phyloP scores from a whole-genome alignment of 2,888 invertebrate genomes.

The Callimorpha dominula region DNA sequence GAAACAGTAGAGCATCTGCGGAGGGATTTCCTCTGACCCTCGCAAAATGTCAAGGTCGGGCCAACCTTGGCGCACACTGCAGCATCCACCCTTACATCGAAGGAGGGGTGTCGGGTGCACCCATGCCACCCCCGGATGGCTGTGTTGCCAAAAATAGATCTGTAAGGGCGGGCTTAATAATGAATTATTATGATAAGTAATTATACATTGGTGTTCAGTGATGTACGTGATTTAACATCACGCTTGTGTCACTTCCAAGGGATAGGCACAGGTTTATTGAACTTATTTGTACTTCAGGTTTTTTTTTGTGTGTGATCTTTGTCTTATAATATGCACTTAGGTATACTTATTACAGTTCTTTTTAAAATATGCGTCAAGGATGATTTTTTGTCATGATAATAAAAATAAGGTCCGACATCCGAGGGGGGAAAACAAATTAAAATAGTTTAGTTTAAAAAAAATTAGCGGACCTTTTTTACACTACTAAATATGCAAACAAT shows the following conservation, averaged over 20 bases:
- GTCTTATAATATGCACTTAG: too few species aligned
- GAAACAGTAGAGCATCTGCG: slow-evolving; percentile 1
- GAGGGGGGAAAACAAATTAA: too few species aligned
- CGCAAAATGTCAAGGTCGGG: slow-evolving; percentile 61
- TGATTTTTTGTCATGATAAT: neutral
- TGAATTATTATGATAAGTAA: neutral
- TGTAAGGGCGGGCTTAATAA: slow-evolving; percentile 13
- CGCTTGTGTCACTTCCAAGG: neutral
- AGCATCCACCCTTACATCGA: slow-evolving; percentile 52
- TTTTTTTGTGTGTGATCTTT: too few species aligned
- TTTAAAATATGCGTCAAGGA: too few species aligned
- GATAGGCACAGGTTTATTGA: neutral
- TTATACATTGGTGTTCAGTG: neutral
- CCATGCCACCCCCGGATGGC: slow-evolving; percentile 6
- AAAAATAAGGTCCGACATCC: neutral
- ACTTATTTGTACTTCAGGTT: neutral
- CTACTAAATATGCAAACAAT: too few species aligned
- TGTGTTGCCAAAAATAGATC: slow-evolving; percentile 40
- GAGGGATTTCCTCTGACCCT: slow-evolving; percentile 37
- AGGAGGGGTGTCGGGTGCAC: neutral
- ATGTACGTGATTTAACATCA: neutral
- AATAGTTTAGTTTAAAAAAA: too few species aligned
- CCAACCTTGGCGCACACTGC: slow-evolving; percentile 60
- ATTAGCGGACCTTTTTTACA: too few species aligned
- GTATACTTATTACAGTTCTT: too few species aligned